Conservation (phyloP, 1,140 invertebrate genomes). For the Coptotermes formosanus region DNA sequence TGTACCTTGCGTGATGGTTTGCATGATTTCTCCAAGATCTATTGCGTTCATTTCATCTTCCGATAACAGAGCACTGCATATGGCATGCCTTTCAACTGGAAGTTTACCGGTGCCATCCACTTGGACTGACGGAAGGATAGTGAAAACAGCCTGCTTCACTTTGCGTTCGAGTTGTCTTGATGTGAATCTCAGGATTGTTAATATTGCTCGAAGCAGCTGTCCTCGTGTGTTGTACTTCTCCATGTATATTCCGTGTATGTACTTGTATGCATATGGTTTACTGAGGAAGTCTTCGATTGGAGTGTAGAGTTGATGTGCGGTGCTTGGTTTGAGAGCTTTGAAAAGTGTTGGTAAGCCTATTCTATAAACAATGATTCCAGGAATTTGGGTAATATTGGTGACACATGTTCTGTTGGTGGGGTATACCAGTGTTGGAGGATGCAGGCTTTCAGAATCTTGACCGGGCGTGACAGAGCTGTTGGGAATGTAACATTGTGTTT, state of each 20-base stretch:
- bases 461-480: too few species aligned
- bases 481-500: background rate
- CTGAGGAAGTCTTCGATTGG: background rate
- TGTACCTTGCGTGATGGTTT: background rate
- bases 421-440: background rate
- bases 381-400: background rate
- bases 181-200: constrained; percentile 13
- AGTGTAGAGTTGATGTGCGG: too few species aligned
- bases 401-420: background rate
- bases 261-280: background rate
- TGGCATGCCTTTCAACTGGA: background rate
- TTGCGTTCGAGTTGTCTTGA: background rate
- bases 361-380: background rate
- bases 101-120: background rate
- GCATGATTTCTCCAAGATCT: background rate
- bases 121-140: background rate
- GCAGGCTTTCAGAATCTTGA: too few species aligned
- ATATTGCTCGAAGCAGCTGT: background rate
- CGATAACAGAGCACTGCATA: background rate
- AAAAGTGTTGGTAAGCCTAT: background rate
- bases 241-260: background rate
- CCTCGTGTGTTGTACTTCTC: background rate
- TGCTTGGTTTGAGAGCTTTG: background rate
- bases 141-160: background rate
- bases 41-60: background rate